A percentile compares a stretch with the other conserved stretches of the same genome.
Evolutionary conservation across 2,113 vertebrate species (phyloP).

Genomic region (Tauraco erythrolophus): DNA sequence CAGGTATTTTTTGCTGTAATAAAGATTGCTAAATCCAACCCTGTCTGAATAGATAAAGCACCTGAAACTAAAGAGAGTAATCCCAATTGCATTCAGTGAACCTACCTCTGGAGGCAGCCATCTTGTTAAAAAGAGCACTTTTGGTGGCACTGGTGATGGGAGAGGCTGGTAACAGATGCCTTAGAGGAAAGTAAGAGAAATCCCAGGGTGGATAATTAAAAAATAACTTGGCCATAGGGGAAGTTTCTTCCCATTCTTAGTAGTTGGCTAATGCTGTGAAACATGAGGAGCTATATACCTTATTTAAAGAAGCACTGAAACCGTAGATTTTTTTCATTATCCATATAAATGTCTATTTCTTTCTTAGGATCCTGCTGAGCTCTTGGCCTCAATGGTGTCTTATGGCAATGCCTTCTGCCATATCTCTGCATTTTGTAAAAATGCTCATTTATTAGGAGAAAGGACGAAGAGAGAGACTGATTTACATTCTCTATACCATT

Average conservation of each 20-base stretch:
- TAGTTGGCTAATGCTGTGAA: constrained; percentile 3
- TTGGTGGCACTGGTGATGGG: neutral
- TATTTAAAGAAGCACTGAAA: constrained; percentile 20
- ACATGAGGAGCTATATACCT: neutral
- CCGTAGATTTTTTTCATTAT: constrained; percentile 14
- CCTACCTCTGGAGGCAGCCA: neutral
- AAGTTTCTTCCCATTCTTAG: constrained; percentile 22
- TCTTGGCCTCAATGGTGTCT: neutral
- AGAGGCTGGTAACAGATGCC: neutral
- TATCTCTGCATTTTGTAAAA: neutral
- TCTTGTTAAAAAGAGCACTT: constrained; percentile 6
- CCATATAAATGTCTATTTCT: neutral
- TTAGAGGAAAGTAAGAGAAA: constrained; percentile 27
- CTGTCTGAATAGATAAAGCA: neutral
- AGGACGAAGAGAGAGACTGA: neutral
- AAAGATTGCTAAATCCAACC: neutral
- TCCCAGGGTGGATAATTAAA: constrained; percentile 60
- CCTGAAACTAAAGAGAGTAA: neutral
- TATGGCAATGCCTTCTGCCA: neutral
- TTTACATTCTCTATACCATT: neutral
- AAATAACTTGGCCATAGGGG: constrained; percentile 26
- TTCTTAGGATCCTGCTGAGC: neutral
- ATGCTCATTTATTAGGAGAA: neutral
- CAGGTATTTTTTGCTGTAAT: neutral
- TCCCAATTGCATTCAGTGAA: neutral